Evolutionary conservation across 2,797 vertebrate genomes (phyloP).

Genomic region (Acrossocheilus fasciatus): DNA sequence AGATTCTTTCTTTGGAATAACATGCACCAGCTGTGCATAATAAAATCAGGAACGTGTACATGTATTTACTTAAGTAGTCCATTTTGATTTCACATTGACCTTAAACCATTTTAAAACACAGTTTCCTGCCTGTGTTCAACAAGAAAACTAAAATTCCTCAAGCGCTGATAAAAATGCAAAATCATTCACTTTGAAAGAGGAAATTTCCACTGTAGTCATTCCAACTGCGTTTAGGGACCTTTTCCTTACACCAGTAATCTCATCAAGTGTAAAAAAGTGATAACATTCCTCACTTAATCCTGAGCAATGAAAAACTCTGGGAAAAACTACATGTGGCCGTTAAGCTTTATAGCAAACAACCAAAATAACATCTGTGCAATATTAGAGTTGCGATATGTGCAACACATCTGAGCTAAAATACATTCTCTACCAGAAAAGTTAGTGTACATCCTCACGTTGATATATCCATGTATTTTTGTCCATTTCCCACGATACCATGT

Average conservation of each 20-base stretch:
- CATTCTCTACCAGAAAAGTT: slow-evolving; percentile 4
- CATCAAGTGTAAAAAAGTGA: slow-evolving; percentile 9
- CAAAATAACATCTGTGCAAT: slow-evolving; percentile 16
- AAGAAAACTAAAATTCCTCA: not conserved
- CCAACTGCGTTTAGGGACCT: not conserved
- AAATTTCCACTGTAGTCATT: not conserved
- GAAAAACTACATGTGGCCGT: slow-evolving; percentile 10
- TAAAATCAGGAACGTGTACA: not conserved
- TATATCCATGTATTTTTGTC: not conserved
- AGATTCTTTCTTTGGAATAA: slow-evolving; percentile 22
- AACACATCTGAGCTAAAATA: slow-evolving; percentile 23
- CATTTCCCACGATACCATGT: not conserved
- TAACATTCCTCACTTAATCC: slow-evolving; percentile 26
- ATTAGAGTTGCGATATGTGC: slow-evolving; percentile 34
- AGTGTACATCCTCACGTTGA: not conserved
- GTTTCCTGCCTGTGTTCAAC: slow-evolving; percentile 12
- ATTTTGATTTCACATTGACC: not conserved
- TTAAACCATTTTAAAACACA: not conserved
- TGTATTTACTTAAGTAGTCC: not conserved
- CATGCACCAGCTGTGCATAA: not conserved
- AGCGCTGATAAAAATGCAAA: not conserved
- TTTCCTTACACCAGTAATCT: not conserved
- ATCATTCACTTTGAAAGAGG: not conserved
- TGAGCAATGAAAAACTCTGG: slow-evolving; percentile 14
- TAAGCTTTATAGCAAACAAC: slow-evolving; percentile 28